Conservation (phyloP, 2,113 vertebrate genomes). For the Cottus gobio region DNA sequence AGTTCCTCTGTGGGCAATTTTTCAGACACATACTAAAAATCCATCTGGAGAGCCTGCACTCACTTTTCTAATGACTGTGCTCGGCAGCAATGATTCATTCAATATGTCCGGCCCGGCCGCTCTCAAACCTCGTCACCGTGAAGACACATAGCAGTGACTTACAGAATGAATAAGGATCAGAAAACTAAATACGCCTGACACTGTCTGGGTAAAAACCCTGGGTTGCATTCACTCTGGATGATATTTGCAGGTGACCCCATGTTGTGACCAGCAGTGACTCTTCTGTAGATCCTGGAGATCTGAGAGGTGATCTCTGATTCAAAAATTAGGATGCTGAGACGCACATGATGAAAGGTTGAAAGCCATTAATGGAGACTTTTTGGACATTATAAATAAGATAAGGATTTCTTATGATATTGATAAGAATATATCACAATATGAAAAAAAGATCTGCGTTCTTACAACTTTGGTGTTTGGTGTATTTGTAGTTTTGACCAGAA, state of each 20-base stretch:
- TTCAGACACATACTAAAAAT: slow-evolving; percentile 44
- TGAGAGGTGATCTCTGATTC: slow-evolving; percentile 23
- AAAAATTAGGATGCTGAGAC: slow-evolving; percentile 32
- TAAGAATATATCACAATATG: not conserved
- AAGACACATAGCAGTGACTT: not conserved
- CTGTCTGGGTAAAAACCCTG: not conserved
- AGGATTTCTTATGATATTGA: slow-evolving; percentile 10
- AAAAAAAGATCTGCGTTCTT: not conserved
- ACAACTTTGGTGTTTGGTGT: too few relatives aligned
- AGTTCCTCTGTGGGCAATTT: slow-evolving; percentile 53
- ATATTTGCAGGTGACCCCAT: slow-evolving; percentile 1
- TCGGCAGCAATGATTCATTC: slow-evolving; percentile 34
- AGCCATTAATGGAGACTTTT: not conserved
- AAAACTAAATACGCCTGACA: not conserved
- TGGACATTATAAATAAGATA: slow-evolving; percentile 21
- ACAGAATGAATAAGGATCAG: not conserved
- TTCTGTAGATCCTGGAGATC: not conserved
- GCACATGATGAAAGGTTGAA: slow-evolving; percentile 12
- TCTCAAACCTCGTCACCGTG: slow-evolving; percentile 13
- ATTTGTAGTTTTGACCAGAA: not conserved
- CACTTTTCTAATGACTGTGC: slow-evolving; percentile 4
- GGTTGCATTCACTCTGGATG: not conserved
- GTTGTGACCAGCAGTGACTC: slow-evolving; percentile 6
- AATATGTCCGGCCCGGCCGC: slow-evolving; percentile 2
- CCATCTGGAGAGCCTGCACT: slow-evolving; percentile 39